Conservation (phyloP, 2,113 vertebrate genomes). For the Atherinomorus stipes region DNA sequence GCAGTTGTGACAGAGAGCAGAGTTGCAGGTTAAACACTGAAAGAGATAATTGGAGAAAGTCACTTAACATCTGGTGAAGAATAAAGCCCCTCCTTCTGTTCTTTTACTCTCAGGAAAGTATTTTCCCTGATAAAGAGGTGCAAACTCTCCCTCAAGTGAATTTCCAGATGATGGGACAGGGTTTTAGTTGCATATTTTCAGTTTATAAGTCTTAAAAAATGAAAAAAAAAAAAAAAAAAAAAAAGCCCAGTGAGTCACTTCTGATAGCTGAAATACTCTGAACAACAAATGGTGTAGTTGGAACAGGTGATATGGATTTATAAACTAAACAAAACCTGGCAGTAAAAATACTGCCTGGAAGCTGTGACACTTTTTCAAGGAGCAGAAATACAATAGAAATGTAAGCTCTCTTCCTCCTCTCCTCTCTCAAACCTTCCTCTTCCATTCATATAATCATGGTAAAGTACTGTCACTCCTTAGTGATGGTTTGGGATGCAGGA, state of each 20-base stretch:
- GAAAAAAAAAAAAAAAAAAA: not conserved
- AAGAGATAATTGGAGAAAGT: constrained; percentile 18
- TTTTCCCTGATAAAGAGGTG: not conserved
- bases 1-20: not conserved
- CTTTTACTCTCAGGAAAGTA: too few species aligned
- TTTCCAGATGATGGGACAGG: constrained; percentile 11
- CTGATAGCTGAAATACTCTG: not conserved
- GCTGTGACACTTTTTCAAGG: not conserved
- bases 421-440: too few species aligned
- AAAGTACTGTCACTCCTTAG: too few species aligned
- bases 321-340: constrained; percentile 33
- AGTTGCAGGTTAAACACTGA: constrained; percentile 30
- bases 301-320: constrained; percentile 12
- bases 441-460: too few species aligned
- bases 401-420: too few species aligned
- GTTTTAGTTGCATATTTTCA: not conserved
- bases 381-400: too few species aligned
- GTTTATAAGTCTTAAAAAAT: not conserved
- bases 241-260: constrained; percentile 10
- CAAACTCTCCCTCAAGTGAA: not conserved
- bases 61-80: constrained; percentile 23
- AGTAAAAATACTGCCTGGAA: constrained; percentile 1
- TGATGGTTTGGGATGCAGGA: too few species aligned
- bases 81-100: not conserved
- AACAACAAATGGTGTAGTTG: constrained; percentile 3